Percentiles rank a stretch among this genome's conserved stretches.
Evolutionary conservation across 1,140 invertebrate species (phyloP).

Genomic region (Bombyx mandarina): DNA sequence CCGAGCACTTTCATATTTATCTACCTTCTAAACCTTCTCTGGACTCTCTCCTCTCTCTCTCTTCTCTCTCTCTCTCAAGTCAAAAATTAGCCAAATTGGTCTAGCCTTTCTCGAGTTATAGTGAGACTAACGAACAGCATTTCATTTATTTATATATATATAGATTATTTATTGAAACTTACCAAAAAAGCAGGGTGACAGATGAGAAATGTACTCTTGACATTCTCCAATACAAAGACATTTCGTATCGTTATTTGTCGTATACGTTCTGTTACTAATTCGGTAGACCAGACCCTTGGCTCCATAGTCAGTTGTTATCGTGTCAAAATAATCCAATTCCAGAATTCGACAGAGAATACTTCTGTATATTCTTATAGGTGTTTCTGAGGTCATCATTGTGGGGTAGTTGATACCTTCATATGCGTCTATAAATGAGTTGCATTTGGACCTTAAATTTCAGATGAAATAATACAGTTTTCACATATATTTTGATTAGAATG

Average conservation of each 20-base stretch:
- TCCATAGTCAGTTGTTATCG: slow-evolving; percentile 47
- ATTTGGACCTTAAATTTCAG: too few species aligned
- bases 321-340: slow-evolving; percentile 68
- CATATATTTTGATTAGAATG: too few species aligned
- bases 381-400: slow-evolving; percentile 65
- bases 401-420: slow-evolving; percentile 77
- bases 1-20: too few species aligned
- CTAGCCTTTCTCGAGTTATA: too few species aligned
- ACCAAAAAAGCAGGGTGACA: slow-evolving; percentile 84
- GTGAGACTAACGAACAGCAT: too few species aligned
- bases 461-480: too few species aligned
- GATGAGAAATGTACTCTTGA: slow-evolving; percentile 74
- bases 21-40: too few species aligned
- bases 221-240: slow-evolving; percentile 76
- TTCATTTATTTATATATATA: background rate
- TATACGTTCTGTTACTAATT: slow-evolving; percentile 58
- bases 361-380: slow-evolving; percentile 73
- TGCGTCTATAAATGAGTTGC: slow-evolving; percentile 18
- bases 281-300: slow-evolving; percentile 64
- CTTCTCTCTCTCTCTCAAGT: too few species aligned
- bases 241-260: slow-evolving; percentile 63
- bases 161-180: slow-evolving; percentile 33
- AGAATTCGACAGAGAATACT: slow-evolving; percentile 79
- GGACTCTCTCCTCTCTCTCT: too few species aligned
- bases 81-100: too few species aligned